phyloP scores from a whole-genome alignment of 2,113 vertebrate genomes.

The Tamias sibiricus region DNA sequence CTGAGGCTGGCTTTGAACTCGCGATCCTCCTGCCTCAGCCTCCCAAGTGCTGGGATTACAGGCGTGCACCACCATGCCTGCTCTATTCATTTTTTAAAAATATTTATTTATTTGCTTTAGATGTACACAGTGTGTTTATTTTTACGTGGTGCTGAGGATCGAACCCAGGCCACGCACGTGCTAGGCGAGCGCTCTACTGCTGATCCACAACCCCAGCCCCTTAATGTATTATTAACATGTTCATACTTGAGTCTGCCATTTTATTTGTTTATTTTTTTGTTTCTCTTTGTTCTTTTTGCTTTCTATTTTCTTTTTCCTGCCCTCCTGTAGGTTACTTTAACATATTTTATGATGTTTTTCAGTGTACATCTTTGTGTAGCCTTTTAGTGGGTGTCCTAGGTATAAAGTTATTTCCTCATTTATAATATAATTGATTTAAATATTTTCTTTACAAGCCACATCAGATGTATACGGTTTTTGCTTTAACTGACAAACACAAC shows the following conservation, averaged over 20 bases:
- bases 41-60: no score
- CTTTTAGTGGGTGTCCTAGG: background rate
- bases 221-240: background rate
- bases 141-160: no score
- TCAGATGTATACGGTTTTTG: background rate
- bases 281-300: background rate
- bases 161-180: no score
- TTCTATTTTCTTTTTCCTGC: background rate
- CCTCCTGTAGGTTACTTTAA: background rate
- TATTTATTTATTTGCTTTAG: no score
- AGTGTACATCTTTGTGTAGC: background rate
- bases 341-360: background rate
- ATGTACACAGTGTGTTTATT: no score
- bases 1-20: no score
- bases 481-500: background rate
- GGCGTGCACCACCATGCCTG: no score
- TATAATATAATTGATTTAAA: background rate
- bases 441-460: background rate
- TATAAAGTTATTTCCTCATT: background rate
- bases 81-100: no score
- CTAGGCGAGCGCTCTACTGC: no score
- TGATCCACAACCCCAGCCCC: no score
- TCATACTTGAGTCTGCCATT: background rate
- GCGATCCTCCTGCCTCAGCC: no score
- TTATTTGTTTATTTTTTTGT: background rate